A percentile compares a stretch with the other conserved stretches of the same genome.
phyloP scores from a whole-genome alignment of 2,888 invertebrate genomes.

The Scotopteryx bipunctaria region DNA sequence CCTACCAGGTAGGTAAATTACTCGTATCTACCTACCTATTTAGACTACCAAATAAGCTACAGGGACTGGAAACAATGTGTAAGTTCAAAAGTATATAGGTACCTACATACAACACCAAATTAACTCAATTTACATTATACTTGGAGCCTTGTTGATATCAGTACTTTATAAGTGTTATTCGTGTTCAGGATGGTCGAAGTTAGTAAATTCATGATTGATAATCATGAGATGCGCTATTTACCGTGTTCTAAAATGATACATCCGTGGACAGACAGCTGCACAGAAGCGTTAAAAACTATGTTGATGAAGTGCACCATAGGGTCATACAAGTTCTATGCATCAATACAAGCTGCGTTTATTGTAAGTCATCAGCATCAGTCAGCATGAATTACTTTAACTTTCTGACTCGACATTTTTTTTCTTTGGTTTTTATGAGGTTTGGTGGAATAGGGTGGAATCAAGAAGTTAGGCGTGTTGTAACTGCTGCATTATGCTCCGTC shows the following conservation, averaged over 20 bases:
- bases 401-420: too few species aligned
- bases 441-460: too few species aligned
- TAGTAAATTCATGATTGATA: slow-evolving; percentile 60
- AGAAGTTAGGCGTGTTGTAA: too few species aligned
- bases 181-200: slow-evolving; percentile 64
- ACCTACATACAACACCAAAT: slow-evolving; percentile 5
- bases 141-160: background rate
- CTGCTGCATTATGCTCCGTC: too few species aligned
- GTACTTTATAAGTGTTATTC: background rate
- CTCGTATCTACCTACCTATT: too few species aligned
- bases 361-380: too few species aligned
- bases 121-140: slow-evolving; percentile 1
- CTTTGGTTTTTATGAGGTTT: too few species aligned
- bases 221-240: slow-evolving; percentile 37
- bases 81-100: too few species aligned
- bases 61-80: too few species aligned
- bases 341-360: slow-evolving; percentile 45
- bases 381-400: too few species aligned
- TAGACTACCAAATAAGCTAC: too few species aligned
- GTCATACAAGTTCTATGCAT: slow-evolving; percentile 52
- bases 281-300: slow-evolving; percentile 54
- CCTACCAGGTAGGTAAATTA: too few species aligned
- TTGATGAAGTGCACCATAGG: slow-evolving; percentile 51
- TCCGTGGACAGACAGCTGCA: slow-evolving; percentile 65
- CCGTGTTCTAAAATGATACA: slow-evolving; percentile 61